These are phyloP conservation scores for Neria commutata DNA, from an alignment of 2,888 invertebrate genomes.

Conservation along the genomic window DNA sequence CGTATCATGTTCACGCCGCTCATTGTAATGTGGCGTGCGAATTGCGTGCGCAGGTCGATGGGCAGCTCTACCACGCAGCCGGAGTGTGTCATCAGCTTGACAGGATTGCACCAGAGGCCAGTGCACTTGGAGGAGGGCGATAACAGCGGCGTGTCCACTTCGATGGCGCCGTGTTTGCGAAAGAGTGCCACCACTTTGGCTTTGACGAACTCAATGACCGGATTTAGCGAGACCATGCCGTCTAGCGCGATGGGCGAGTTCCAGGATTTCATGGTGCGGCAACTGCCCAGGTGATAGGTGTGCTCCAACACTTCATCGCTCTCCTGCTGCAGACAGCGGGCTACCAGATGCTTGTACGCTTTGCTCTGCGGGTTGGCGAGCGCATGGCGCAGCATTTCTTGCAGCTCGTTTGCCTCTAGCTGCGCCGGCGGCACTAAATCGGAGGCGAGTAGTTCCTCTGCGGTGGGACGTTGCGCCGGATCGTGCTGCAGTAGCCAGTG, in stretches of 20 bases:
- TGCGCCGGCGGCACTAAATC: conserved; percentile 83
- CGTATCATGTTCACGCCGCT: conserved; percentile 78
- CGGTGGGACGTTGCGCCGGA: conserved; percentile 80
- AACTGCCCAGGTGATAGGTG: conserved; percentile 75
- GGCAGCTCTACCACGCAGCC: conserved; percentile 86
- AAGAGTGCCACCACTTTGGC: conserved; percentile 67
- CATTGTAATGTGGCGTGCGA: conserved; percentile 83
- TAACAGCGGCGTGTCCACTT: conserved; percentile 79
- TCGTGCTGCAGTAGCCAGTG: conserved; percentile 85
- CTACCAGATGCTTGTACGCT: conserved; percentile 74
- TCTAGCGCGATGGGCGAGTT: conserved; percentile 50
- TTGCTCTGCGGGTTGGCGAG: conserved; percentile 81
- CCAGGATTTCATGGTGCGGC: conserved; percentile 54
- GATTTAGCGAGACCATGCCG: conserved; percentile 60
- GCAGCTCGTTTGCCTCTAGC: conserved; percentile 84
- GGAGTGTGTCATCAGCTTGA: conserved; percentile 84
- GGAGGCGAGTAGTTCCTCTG: conserved; percentile 81
- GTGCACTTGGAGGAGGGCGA: conserved; percentile 72
- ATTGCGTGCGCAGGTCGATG: conserved; percentile 80
- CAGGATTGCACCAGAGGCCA: conserved; percentile 60
- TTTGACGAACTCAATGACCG: conserved; percentile 60
- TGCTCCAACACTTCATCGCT: conserved; percentile 67
- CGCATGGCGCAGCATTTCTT: conserved; percentile 81
- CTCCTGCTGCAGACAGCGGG: conserved; percentile 59
- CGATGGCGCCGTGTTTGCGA: conserved; percentile 79